Evolutionary conservation across 2,888 invertebrate species (phyloP).

Genomic region (Epinotia bilunana): DNA sequence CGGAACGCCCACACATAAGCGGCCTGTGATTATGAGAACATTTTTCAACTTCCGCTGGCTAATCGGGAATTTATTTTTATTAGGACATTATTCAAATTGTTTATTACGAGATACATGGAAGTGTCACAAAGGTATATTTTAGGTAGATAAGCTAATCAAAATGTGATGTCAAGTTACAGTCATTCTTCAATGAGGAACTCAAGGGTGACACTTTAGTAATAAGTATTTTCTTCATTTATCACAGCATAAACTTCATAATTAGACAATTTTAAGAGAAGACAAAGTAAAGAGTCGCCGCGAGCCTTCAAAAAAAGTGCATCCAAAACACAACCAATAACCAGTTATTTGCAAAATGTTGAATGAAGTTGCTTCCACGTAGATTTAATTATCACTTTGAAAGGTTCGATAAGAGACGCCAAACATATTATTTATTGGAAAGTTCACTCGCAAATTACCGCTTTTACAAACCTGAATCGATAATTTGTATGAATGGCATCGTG

Average conservation of each 20-base stretch:
- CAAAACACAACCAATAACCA: no score
- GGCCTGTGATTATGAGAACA: constrained; percentile 40
- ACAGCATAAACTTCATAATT: no score
- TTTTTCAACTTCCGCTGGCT: constrained; percentile 38
- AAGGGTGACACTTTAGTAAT: no score
- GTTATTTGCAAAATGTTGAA: not conserved
- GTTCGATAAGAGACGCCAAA: not conserved
- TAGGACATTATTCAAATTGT: constrained; percentile 6
- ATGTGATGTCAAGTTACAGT: not conserved
- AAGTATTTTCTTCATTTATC: no score
- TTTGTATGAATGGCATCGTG: constrained; percentile 68
- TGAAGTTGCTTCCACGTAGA: not conserved
- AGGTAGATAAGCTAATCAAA: not conserved
- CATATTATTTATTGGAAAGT: not conserved
- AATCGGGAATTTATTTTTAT: constrained; percentile 24
- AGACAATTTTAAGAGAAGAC: no score
- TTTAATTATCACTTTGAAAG: not conserved
- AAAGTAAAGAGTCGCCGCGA: not conserved
- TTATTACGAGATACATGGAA: constrained; percentile 1
- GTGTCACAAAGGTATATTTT: constrained; percentile 1
- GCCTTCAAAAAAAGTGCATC: not conserved
- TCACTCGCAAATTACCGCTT: not conserved
- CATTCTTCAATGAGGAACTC: no score
- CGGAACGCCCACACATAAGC: constrained; percentile 56
- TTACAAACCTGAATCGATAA: constrained; percentile 27